Percentiles rank a stretch among this genome's conserved stretches.
These are phyloP conservation scores for Cinara cedri DNA, from an alignment of 2,888 invertebrate genomes.

Conservation along the genomic window DNA sequence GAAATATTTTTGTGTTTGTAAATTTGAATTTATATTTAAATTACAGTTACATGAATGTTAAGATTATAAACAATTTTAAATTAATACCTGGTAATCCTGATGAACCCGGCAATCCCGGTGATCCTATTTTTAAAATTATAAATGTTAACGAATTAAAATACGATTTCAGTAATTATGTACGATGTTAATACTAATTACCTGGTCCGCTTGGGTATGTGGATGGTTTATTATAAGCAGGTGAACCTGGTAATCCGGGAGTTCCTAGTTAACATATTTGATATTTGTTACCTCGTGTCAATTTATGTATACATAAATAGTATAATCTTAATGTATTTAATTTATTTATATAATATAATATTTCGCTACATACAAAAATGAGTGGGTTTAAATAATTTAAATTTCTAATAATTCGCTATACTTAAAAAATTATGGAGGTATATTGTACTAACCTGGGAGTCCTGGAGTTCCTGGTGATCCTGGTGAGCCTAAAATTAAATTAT, in stretches of 20 bases:
- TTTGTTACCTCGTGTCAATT: no score
- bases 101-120: constrained; percentile 58
- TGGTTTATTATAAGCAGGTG: constrained; percentile 60
- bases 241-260: constrained; percentile 60
- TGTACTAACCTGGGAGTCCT: constrained; percentile 35
- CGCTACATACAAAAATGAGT: no score
- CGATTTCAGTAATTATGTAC: no score
- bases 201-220: constrained; percentile 62
- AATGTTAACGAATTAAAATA: no score
- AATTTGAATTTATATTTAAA: no score
- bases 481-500: constrained; percentile 6
- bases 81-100: constrained; percentile 58
- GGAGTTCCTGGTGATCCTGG: constrained; percentile 56
- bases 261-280: not conserved
- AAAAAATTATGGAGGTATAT: not conserved
- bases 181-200: constrained; percentile 62
- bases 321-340: no score
- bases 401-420: not conserved
- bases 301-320: no score
- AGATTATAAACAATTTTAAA: not conserved
- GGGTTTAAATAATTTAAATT: not conserved
- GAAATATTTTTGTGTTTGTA: no score
- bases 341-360: no score
- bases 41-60: not conserved
- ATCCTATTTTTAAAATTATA: constrained; percentile 44